Conservation (phyloP, 2,888 invertebrate species). For the Scaptomyza flava region DNA sequence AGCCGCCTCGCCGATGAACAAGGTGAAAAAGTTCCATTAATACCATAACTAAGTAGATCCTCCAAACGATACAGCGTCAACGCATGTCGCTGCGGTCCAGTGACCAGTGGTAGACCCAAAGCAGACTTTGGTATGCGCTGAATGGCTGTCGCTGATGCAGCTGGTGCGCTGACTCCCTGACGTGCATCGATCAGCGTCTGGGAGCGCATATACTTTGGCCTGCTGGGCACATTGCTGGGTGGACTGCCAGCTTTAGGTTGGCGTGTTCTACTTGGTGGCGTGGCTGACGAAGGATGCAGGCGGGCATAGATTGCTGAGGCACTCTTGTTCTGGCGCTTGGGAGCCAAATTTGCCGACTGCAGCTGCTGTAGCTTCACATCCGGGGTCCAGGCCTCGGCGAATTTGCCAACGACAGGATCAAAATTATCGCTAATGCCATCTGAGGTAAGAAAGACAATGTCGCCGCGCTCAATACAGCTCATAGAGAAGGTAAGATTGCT, state of each 20-base stretch:
- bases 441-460: constrained; percentile 94
- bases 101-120: constrained; percentile 88
- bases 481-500: constrained; percentile 94
- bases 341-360: constrained; percentile 67
- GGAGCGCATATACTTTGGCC: constrained; percentile 84
- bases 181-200: constrained; percentile 84
- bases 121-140: constrained; percentile 85
- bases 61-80: constrained; percentile 90
- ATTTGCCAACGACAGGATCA: constrained; percentile 95
- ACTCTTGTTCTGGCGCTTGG: constrained; percentile 83
- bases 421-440: constrained; percentile 96
- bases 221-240: constrained; percentile 75
- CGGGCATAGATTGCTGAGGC: constrained; percentile 83
- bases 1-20: constrained; percentile 88
- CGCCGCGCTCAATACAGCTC: constrained; percentile 91
- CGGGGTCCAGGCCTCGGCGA: constrained; percentile 87
- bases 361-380: constrained; percentile 77
- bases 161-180: constrained; percentile 59
- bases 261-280: constrained; percentile 58
- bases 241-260: constrained; percentile 63
- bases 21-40: constrained; percentile 87
- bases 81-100: constrained; percentile 91
- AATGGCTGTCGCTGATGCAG: constrained; percentile 31
- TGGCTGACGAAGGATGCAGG: constrained; percentile 71
- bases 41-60: constrained; percentile 89